Conservation (phyloP, 2,113 vertebrate genomes). For the Podarcis cretensis region DNA sequence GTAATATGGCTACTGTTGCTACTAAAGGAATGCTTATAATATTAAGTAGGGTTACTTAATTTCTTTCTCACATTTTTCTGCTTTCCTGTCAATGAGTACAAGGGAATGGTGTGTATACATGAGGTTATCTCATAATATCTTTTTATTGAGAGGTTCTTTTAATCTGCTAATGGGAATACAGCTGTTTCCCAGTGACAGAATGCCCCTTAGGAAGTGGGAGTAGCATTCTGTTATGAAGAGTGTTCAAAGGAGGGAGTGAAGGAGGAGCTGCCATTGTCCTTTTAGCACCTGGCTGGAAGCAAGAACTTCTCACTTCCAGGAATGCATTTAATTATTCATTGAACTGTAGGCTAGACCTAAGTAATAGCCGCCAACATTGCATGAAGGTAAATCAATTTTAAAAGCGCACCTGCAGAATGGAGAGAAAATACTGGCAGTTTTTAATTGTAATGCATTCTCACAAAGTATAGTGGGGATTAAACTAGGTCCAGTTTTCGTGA, state of each 20-base stretch:
- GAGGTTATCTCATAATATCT: neutral
- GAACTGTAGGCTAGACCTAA: slow-evolving; percentile 3
- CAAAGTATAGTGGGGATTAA: neutral
- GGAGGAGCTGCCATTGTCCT: neutral
- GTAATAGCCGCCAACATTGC: neutral
- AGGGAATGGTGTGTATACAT: neutral
- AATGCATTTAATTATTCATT: slow-evolving; percentile 2
- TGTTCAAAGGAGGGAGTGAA: neutral
- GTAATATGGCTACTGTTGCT: neutral
- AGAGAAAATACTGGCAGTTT: neutral
- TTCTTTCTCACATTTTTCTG: neutral
- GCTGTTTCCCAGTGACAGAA: too few species aligned
- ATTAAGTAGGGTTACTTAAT: neutral
- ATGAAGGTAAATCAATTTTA: neutral
- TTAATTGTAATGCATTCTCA: neutral
- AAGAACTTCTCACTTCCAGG: neutral
- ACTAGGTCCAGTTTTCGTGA: too few species aligned
- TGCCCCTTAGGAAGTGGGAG: neutral
- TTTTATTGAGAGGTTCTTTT: neutral
- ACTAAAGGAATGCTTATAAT: neutral
- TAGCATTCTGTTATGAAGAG: neutral
- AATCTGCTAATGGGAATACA: neutral
- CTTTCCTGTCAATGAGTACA: neutral
- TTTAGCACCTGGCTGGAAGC: neutral
- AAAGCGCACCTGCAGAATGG: neutral